A percentile compares a stretch with the other conserved stretches of the same genome.
These are phyloP conservation scores for Diabrotica virgifera DNA, from an alignment of 1,140 invertebrate genomes.

Conservation along the genomic window DNA sequence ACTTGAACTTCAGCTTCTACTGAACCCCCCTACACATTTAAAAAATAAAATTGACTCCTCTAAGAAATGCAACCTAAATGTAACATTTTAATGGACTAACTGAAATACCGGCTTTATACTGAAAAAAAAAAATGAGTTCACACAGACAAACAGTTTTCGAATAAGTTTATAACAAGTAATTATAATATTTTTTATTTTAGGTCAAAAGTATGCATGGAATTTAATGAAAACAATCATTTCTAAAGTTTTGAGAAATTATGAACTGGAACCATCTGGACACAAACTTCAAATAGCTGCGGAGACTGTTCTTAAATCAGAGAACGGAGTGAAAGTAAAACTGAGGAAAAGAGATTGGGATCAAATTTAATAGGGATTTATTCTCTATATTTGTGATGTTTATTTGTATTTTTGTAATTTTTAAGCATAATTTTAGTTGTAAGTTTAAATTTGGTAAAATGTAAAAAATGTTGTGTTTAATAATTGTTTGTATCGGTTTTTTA, in stretches of 20 bases:
- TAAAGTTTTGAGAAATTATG: conserved; percentile 63
- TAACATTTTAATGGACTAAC: no score
- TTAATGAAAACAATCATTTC: conserved; percentile 71
- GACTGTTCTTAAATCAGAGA: conserved; percentile 47
- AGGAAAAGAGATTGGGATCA: conserved; percentile 29
- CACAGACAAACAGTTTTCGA: not conserved
- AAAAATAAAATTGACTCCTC: no score
- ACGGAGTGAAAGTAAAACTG: conserved; percentile 46
- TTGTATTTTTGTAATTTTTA: no score
- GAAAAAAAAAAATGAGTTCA: not conserved
- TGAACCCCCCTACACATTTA: no score
- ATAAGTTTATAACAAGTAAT: conserved; percentile 1
- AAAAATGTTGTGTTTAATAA: no score
- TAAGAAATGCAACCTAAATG: no score
- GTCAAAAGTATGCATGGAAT: conserved; percentile 74
- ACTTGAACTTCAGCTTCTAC: no score
- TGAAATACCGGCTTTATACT: no score
- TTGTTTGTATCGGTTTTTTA: no score
- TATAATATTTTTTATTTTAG: conserved; percentile 42
- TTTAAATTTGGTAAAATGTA: no score
- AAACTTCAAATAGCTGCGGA: conserved; percentile 41
- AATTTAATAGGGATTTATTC: not conserved
- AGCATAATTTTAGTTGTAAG: no score
- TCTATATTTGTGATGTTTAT: no score
- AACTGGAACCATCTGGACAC: conserved; percentile 45